phyloP scores from a whole-genome alignment of 2,888 invertebrate species.

The Chrysina gloriosa region DNA sequence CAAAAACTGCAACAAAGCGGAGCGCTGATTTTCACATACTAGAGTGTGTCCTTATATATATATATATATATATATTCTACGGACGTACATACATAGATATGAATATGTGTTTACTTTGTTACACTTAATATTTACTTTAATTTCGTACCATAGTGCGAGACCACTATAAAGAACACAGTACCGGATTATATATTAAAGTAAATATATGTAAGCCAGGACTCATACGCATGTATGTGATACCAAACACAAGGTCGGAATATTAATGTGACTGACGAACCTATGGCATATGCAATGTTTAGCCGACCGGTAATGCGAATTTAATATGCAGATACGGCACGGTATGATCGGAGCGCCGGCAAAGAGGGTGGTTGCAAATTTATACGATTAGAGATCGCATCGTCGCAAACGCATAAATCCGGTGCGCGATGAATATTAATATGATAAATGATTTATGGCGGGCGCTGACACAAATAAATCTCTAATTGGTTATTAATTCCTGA shows the following conservation, averaged over 20 bases:
- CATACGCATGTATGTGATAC: not conserved
- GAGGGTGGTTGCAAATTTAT: not conserved
- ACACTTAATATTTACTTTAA: not conserved
- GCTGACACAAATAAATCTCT: not conserved
- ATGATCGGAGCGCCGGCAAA: not conserved
- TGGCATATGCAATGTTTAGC: conserved; percentile 4
- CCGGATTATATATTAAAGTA: not conserved
- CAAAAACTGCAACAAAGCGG: no score
- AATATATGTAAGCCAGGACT: not conserved
- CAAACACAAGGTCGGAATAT: conserved; percentile 14
- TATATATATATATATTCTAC: not conserved
- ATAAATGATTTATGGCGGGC: conserved; percentile 8
- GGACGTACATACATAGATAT: not conserved
- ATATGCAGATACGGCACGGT: conserved; percentile 4
- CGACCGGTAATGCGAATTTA: conserved; percentile 20
- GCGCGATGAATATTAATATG: conserved; percentile 4
- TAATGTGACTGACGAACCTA: conserved; percentile 11
- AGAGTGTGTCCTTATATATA: no score
- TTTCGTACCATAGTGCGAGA: not conserved
- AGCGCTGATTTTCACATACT: no score
- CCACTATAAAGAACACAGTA: not conserved
- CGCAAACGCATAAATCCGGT: not conserved
- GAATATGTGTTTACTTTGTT: not conserved
- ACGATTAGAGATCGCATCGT: conserved; percentile 15
- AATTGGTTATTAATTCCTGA: conserved; percentile 13